These are phyloP conservation scores for Hydrochoerus hydrochaeris DNA, from an alignment of 2,113 vertebrate species.

Conservation along the genomic window DNA sequence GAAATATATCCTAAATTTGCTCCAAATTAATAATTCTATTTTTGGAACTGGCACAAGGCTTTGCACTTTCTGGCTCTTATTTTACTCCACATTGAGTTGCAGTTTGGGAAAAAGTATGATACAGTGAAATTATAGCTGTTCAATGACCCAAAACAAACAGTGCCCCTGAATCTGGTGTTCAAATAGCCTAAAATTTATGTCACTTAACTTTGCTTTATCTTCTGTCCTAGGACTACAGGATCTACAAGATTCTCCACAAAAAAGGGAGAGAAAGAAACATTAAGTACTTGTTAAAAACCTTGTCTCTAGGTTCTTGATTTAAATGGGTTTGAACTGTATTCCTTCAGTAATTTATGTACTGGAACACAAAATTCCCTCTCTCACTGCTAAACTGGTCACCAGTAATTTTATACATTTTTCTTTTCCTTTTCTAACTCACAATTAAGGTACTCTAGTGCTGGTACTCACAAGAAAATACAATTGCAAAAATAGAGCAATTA, in stretches of 20 bases:
- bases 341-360: not conserved
- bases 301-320: not conserved
- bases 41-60: not conserved
- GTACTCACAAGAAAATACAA: not conserved
- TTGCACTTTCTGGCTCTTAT: not conserved
- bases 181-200: not conserved
- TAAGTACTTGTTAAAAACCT: not conserved
- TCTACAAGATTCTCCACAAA: not conserved
- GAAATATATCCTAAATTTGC: not conserved
- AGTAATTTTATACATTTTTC: not conserved
- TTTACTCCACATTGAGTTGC: not conserved
- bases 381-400: not conserved
- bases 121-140: not conserved
- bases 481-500: not conserved
- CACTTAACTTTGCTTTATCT: not conserved
- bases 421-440: not conserved
- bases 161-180: too few species aligned
- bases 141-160: not conserved
- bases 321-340: not conserved
- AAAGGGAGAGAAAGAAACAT: not conserved
- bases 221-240: not conserved
- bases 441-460: not conserved
- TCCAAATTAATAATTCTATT: not conserved
- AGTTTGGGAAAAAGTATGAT: not conserved
- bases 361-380: not conserved